Percentiles rank a stretch among this genome's conserved stretches.
Evolutionary conservation across 2,113 vertebrate species (phyloP).

Genomic region (Ochotona curzoniae): DNA sequence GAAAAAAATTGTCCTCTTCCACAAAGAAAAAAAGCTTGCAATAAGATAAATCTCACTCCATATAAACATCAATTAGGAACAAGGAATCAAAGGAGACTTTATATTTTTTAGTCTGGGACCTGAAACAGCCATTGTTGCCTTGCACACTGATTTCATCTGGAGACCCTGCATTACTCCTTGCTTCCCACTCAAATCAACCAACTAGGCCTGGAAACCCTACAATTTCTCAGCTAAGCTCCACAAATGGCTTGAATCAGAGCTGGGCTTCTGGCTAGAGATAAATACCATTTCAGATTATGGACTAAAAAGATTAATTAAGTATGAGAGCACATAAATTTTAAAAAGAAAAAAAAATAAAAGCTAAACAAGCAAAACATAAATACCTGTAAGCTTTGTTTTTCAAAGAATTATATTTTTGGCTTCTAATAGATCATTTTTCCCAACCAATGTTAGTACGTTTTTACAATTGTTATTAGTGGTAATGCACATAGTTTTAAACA

Average conservation of each 20-base stretch:
- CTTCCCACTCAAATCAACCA: neutral
- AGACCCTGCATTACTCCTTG: neutral
- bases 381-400: neutral
- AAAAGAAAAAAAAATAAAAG: neutral
- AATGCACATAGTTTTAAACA: neutral
- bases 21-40: neutral
- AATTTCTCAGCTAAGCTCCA: neutral
- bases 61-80: neutral
- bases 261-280: neutral
- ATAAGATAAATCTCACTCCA: neutral
- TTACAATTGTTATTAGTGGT: neutral
- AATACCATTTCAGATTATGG: neutral
- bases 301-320: neutral
- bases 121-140: neutral
- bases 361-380: neutral
- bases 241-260: neutral
- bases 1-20: neutral
- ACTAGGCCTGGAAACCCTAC: neutral
- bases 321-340: neutral
- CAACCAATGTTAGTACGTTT: neutral
- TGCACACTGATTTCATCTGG: neutral
- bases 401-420: neutral
- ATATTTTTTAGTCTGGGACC: neutral
- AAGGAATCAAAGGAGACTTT: neutral
- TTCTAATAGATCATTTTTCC: neutral